Evolutionary conservation across 1,140 invertebrate species (phyloP).

Genomic region (Teleogryllus occipitalis): DNA sequence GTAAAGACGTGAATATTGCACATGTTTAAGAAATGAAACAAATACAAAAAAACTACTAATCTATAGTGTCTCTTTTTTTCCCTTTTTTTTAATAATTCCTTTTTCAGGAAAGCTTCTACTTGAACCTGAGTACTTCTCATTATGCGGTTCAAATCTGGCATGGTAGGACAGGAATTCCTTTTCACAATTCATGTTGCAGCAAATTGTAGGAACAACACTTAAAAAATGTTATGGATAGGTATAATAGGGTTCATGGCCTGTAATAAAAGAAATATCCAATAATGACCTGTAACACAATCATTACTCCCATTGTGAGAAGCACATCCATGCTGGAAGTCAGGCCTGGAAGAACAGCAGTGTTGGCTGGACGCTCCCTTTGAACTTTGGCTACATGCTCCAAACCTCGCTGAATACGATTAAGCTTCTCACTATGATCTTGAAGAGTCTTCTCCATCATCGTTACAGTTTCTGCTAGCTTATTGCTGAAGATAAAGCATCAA

Average conservation of each 20-base stretch:
- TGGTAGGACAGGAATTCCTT: background rate
- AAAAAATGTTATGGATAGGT: background rate
- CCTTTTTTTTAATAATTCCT: background rate
- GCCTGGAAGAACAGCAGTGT: background rate
- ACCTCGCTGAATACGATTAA: slow-evolving; percentile 38
- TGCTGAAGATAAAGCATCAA: slow-evolving; percentile 19
- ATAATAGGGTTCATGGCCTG: background rate
- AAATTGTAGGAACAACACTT: background rate
- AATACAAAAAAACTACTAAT: background rate
- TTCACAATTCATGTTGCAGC: background rate
- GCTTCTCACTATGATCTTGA: slow-evolving; percentile 35
- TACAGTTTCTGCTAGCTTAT: slow-evolving; percentile 34
- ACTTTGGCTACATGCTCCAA: slow-evolving; percentile 37
- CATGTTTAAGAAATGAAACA: background rate
- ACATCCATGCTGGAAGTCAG: background rate
- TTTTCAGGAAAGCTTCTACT: background rate
- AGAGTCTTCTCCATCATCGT: slow-evolving; percentile 37
- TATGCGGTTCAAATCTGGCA: background rate
- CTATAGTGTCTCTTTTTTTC: background rate
- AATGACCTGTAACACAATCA: background rate
- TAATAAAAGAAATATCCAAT: background rate
- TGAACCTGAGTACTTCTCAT: background rate
- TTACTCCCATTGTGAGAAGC: background rate
- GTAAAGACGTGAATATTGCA: background rate
- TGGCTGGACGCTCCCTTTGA: slow-evolving; percentile 30